Conservation (phyloP, 2,888 invertebrate species). For the Linnaemya tessellans region DNA sequence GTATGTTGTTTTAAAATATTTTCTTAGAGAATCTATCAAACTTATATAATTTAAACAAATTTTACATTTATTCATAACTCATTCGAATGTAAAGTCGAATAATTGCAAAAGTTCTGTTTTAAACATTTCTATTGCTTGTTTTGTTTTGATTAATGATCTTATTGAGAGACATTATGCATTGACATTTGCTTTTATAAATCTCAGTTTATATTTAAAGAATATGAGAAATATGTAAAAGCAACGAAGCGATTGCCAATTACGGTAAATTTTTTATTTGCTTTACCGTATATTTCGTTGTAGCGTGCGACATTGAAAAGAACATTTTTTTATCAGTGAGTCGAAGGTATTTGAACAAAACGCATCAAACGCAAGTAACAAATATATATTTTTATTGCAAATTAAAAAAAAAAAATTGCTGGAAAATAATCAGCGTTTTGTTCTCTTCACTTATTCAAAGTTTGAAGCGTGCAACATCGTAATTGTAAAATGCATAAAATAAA, state of each 20-base stretch:
- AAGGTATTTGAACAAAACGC: too few relatives aligned
- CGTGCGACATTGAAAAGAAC: constrained; percentile 13
- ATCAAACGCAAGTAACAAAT: too few relatives aligned
- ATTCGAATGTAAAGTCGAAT: neutral
- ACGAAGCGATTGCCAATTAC: constrained; percentile 4
- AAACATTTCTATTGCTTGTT: constrained; percentile 6
- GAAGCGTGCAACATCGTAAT: neutral
- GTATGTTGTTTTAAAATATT: too few relatives aligned
- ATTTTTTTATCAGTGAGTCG: constrained; percentile 2
- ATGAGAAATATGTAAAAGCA: too few relatives aligned
- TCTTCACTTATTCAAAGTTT: constrained; percentile 6
- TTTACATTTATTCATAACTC: too few relatives aligned
- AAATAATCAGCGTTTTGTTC: constrained; percentile 16
- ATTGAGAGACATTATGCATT: too few relatives aligned
- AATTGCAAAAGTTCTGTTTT: neutral
- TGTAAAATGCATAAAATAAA: neutral
- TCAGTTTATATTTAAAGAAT: neutral
- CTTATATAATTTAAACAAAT: too few relatives aligned
- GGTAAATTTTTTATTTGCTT: constrained; percentile 2
- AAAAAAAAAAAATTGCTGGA: neutral
- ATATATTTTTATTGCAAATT: too few relatives aligned
- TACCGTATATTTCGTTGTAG: constrained; percentile 12
- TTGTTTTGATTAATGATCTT: constrained; percentile 20
- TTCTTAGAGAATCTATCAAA: too few relatives aligned
- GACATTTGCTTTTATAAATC: neutral